These are phyloP conservation scores for Chiloscyllium plagiosum DNA, from an alignment of 2,113 vertebrate species.

Conservation along the genomic window DNA sequence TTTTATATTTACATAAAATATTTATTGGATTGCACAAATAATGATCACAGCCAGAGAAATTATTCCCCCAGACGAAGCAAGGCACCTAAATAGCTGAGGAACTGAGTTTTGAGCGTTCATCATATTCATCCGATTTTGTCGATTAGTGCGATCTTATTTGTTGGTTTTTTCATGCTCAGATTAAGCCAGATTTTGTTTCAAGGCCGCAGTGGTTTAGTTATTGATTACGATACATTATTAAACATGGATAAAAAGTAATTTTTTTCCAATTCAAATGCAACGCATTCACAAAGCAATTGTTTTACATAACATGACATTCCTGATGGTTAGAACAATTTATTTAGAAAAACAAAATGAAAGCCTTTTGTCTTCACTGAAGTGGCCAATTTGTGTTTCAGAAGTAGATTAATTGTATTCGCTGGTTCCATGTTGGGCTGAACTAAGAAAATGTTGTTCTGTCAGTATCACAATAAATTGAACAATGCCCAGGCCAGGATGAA, in stretches of 20 bases:
- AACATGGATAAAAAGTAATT: not conserved
- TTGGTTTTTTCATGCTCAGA: not conserved
- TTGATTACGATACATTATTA: not conserved
- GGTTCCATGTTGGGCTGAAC: not conserved
- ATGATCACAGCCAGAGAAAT: not conserved
- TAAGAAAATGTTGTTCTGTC: not conserved
- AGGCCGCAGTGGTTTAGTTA: not conserved
- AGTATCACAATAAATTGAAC: not conserved
- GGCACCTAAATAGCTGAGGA: not conserved
- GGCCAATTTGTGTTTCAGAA: not conserved
- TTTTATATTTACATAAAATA: not conserved
- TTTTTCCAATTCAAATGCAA: not conserved
- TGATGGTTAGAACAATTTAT: not conserved
- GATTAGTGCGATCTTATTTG: not conserved
- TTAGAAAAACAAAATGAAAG: not conserved
- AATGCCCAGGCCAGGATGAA: too few relatives aligned
- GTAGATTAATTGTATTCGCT: not conserved
- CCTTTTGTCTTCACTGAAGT: not conserved
- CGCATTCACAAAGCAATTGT: not conserved
- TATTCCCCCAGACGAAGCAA: not conserved
- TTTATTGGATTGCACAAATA: not conserved
- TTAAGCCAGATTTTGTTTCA: not conserved
- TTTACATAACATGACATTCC: not conserved
- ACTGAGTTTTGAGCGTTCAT: not conserved
- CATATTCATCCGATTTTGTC: not conserved